Percentiles rank a stretch among this genome's conserved stretches.
Evolutionary conservation across 1,140 invertebrate genomes (phyloP).

Genomic region (Apis dorsata): DNA sequence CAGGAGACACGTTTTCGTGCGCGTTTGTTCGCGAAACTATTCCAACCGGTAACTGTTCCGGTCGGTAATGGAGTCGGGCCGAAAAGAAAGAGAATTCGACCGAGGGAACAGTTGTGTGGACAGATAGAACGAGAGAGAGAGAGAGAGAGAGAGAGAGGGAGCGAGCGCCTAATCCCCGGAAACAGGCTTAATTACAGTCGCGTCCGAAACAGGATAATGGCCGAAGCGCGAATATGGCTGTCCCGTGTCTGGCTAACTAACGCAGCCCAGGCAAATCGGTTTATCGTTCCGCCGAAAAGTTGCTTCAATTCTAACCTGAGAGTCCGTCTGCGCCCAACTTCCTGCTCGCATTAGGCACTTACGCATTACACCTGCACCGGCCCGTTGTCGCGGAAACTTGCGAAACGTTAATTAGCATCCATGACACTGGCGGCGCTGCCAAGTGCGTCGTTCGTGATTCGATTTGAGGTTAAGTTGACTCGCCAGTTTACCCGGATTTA

Average conservation of each 20-base stretch:
- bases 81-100: conserved; percentile 50
- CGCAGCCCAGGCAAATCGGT: conserved; percentile 73
- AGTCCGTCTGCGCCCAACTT: conserved; percentile 63
- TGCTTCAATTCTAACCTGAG: conserved; percentile 71
- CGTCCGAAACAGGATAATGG: conserved; percentile 72
- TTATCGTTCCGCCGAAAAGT: conserved; percentile 74
- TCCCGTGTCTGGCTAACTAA: conserved; percentile 77
- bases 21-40: conserved; percentile 13
- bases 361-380: conserved; percentile 64
- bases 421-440: conserved; percentile 13
- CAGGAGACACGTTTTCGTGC: background rate
- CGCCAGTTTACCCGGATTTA: too few species aligned
- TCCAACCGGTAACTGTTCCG: conserved; percentile 14
- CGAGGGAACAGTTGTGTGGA: conserved; percentile 19
- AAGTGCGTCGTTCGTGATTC: conserved; percentile 49
- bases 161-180: conserved; percentile 67
- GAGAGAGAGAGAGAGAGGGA: background rate
- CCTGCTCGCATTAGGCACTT: conserved; percentile 61
- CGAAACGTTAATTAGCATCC: conserved; percentile 66
- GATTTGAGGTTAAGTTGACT: conserved; percentile 5
- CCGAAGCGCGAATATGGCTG: conserved; percentile 70
- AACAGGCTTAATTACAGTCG: conserved; percentile 75
- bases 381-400: conserved; percentile 63
- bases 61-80: conserved; percentile 45
- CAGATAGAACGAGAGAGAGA: background rate